Percentiles rank a stretch among this genome's conserved stretches.
Evolutionary conservation across 2,888 invertebrate species (phyloP).

Genomic region (Nomada hirtipes): DNA sequence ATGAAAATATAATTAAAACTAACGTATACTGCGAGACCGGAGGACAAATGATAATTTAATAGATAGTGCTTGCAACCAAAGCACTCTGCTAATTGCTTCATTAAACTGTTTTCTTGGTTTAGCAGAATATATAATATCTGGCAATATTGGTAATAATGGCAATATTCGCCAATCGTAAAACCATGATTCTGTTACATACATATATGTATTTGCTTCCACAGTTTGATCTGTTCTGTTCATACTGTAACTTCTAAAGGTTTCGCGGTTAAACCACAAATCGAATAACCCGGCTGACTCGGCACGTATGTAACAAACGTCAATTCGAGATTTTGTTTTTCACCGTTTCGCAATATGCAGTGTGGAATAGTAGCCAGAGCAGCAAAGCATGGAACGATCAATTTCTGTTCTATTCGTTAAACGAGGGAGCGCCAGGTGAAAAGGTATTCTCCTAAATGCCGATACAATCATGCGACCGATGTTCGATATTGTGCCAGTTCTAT

Average conservation of each 20-base stretch:
- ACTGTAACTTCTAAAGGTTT: constrained; percentile 30
- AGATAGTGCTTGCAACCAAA: too few relatives aligned
- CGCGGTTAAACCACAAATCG: constrained; percentile 41
- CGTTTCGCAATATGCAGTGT: constrained; percentile 38
- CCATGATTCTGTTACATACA: constrained; percentile 11
- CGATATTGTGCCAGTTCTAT: constrained; percentile 26
- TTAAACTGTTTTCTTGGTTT: too few relatives aligned
- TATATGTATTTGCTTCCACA: constrained; percentile 12
- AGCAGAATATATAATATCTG: background rate
- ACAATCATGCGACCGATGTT: constrained; percentile 51
- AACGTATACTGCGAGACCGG: too few relatives aligned
- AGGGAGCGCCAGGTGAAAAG: constrained; percentile 74
- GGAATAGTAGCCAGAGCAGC: constrained; percentile 24
- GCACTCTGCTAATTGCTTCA: too few relatives aligned
- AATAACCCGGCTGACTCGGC: constrained; percentile 27
- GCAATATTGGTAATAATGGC: background rate
- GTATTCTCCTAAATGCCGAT: constrained; percentile 75
- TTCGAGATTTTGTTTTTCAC: constrained; percentile 44
- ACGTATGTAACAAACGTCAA: constrained; percentile 41
- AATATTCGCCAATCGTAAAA: constrained; percentile 22
- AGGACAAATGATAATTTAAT: too few relatives aligned
- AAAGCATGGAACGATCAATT: constrained; percentile 52
- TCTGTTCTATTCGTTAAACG: constrained; percentile 33
- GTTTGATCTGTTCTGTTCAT: constrained; percentile 33
- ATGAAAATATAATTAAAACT: too few relatives aligned